A percentile compares a stretch with the other conserved stretches of the same genome.
phyloP scores from a whole-genome alignment of 2,113 vertebrate genomes.

The Octodon degus region DNA sequence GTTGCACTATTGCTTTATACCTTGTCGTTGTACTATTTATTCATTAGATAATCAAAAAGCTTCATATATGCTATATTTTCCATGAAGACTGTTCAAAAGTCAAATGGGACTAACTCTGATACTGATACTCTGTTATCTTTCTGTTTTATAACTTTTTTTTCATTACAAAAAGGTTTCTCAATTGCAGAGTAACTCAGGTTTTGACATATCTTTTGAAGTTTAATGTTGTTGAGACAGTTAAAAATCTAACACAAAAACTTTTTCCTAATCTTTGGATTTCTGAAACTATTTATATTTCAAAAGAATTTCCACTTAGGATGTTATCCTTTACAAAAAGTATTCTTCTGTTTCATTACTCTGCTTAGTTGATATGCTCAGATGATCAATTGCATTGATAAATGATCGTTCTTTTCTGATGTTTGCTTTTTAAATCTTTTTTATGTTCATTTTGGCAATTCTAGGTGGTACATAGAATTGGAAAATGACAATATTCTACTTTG shows the following conservation, averaged over 20 bases:
- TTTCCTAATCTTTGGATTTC: not conserved
- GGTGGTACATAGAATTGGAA: not conserved
- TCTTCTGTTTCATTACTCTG: not conserved
- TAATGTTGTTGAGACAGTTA: conserved; percentile 15
- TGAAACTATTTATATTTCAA: not conserved
- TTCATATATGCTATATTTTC: not conserved
- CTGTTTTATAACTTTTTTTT: conserved; percentile 20
- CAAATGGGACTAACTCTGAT: not conserved
- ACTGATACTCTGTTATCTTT: not conserved
- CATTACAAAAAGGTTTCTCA: not conserved
- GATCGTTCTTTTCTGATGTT: not conserved
- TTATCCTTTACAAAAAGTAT: not conserved
- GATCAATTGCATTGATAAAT: not conserved
- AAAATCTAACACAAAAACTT: conserved; percentile 42
- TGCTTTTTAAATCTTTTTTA: not conserved
- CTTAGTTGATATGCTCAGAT: not conserved
- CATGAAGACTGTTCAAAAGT: conserved; percentile 3
- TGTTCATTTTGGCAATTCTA: not conserved
- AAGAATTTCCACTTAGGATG: not conserved
- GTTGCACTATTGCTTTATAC: not conserved
- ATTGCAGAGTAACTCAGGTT: not conserved
- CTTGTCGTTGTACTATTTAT: not conserved
- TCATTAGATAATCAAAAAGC: conserved; percentile 10
- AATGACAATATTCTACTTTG: not conserved
- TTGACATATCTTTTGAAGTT: not conserved